Conservation (phyloP, 1,140 invertebrate genomes). For the Tetragonula clypearis region DNA sequence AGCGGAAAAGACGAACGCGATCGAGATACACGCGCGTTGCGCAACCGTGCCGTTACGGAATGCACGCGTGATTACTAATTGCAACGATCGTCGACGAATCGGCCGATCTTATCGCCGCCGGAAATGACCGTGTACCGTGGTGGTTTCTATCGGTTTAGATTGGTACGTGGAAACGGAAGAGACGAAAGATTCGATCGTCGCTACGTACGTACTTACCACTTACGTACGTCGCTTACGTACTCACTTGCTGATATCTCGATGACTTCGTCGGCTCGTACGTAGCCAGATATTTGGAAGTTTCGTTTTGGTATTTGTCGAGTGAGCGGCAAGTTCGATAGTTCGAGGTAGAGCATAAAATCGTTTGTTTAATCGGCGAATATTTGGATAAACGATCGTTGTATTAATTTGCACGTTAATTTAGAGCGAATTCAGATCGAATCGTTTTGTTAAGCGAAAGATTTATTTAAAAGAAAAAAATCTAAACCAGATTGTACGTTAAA, state of each 20-base stretch:
- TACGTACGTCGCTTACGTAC: neutral
- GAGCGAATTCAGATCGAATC: no score
- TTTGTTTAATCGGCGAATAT: no score
- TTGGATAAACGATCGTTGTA: no score
- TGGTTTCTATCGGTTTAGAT: neutral
- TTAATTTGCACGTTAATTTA: no score
- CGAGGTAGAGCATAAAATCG: neutral
- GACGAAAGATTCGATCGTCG: neutral
- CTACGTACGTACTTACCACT: neutral
- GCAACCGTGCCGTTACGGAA: constrained; percentile 73
- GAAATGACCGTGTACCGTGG: constrained; percentile 55
- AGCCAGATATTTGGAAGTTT: neutral
- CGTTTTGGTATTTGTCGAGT: no score
- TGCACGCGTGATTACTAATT: constrained; percentile 79
- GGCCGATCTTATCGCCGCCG: constrained; percentile 72
- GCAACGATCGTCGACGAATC: constrained; percentile 65
- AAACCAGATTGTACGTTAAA: neutral
- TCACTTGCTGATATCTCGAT: neutral
- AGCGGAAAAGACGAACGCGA: neutral
- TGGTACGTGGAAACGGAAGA: neutral
- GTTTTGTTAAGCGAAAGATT: neutral
- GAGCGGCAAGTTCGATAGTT: no score
- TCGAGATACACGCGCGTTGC: constrained; percentile 58
- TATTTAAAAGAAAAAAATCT: neutral
- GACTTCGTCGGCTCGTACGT: neutral